phyloP scores from a whole-genome alignment of 2,113 vertebrate genomes.

The Trachemys scripta region DNA sequence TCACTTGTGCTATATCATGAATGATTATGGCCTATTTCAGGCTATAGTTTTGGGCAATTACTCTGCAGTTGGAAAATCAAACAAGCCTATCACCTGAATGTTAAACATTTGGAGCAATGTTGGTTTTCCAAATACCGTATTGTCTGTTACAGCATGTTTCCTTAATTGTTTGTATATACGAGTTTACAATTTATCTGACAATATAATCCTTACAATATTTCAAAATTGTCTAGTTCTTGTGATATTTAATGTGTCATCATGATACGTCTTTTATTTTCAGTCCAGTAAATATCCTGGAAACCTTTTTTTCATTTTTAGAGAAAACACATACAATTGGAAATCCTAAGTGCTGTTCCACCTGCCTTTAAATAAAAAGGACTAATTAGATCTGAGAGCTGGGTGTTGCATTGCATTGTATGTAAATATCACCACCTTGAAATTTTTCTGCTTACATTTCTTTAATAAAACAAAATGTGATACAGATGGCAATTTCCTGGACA shows the following conservation, averaged over 20 bases:
- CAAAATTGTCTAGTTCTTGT: neutral
- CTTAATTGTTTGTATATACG: neutral
- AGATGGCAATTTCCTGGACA: neutral
- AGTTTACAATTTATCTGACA: neutral
- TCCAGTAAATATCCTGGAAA: neutral
- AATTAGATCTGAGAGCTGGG: neutral
- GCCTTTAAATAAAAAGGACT: neutral
- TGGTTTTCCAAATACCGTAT: neutral
- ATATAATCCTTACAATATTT: neutral
- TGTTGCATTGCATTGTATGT: neutral
- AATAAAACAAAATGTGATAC: neutral
- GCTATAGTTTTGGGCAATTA: neutral
- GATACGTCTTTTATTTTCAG: neutral
- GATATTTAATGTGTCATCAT: neutral
- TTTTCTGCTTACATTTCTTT: neutral
- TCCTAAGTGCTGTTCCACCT: neutral
- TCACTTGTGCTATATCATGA: neutral
- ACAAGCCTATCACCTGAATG: too few species aligned
- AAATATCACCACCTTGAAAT: neutral
- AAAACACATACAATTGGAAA: neutral
- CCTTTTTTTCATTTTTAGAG: accelerated
- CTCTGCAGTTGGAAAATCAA: neutral
- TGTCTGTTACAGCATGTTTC: neutral
- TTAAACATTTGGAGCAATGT: neutral
- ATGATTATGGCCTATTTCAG: neutral